A percentile compares a stretch with the other conserved stretches of the same genome.
phyloP scores from a whole-genome alignment of 2,888 invertebrate genomes.

The Blera fallax region DNA sequence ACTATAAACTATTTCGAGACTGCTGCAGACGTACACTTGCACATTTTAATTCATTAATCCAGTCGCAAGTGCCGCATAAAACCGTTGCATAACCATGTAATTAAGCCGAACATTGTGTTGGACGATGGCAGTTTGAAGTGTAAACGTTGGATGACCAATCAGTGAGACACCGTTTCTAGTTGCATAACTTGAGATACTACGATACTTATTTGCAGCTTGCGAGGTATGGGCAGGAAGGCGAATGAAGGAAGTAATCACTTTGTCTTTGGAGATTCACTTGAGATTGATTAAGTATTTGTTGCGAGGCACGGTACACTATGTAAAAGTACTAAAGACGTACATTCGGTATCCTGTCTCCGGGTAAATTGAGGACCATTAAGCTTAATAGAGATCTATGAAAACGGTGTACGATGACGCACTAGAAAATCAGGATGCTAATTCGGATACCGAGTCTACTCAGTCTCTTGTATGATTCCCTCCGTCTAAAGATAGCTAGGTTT shows the following conservation, averaged over 20 bases:
- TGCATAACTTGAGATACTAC: neutral
- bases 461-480: too few species aligned
- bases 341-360: too few species aligned
- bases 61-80: slow-evolving; percentile 11
- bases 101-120: neutral
- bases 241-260: neutral
- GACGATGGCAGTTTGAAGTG: neutral
- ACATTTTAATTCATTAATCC: neutral
- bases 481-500: too few species aligned
- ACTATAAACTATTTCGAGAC: neutral
- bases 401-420: too few species aligned
- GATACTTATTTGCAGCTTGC: neutral
- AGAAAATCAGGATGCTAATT: too few species aligned
- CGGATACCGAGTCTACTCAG: too few species aligned
- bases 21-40: neutral
- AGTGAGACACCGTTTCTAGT: slow-evolving; percentile 5
- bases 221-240: neutral
- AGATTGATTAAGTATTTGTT: neutral
- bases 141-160: slow-evolving; percentile 25
- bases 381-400: too few species aligned
- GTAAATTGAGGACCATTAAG: too few species aligned
- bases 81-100: slow-evolving; percentile 25
- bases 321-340: too few species aligned
- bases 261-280: neutral
- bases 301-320: too few species aligned